Conservation (phyloP, 2,888 invertebrate genomes). For the Stramonita haemastoma region DNA sequence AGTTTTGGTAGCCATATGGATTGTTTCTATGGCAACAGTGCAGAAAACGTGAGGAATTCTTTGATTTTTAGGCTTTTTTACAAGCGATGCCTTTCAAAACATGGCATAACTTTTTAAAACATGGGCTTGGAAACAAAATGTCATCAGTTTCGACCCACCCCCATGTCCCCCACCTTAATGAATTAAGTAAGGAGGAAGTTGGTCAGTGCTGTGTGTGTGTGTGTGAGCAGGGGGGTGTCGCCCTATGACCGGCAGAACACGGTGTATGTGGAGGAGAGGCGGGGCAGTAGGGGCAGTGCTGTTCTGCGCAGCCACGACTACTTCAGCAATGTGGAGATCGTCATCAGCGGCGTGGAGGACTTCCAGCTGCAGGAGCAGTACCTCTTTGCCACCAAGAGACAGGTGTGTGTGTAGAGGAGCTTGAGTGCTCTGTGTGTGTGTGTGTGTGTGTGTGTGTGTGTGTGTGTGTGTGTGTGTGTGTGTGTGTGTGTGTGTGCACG, state of each 20-base stretch:
- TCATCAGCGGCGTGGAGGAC: conserved; percentile 86
- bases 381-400: conserved; percentile 88
- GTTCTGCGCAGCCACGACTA: conserved; percentile 55
- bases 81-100: neutral
- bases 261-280: conserved; percentile 82
- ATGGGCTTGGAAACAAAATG: no score
- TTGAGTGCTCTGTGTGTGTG: neutral
- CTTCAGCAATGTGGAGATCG: conserved; percentile 57
- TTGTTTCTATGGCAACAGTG: no score
- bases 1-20: no score
- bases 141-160: no score
- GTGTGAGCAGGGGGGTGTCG: conserved; percentile 68
- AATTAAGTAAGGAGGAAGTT: no score
- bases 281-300: conserved; percentile 40
- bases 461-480: neutral
- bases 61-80: no score
- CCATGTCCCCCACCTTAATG: no score
- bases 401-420: conserved; percentile 80
- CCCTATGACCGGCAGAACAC: conserved; percentile 60
- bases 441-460: neutral
- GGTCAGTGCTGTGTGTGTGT: neutral
- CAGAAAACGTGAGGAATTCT: no score
- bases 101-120: neutral
- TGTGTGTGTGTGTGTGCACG: no score
- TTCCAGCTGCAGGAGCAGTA: conserved; percentile 90